Base-by-base conservation (phyloP, 1,140 invertebrate genomes). In the Lamellibrachia luymesi region DNA sequence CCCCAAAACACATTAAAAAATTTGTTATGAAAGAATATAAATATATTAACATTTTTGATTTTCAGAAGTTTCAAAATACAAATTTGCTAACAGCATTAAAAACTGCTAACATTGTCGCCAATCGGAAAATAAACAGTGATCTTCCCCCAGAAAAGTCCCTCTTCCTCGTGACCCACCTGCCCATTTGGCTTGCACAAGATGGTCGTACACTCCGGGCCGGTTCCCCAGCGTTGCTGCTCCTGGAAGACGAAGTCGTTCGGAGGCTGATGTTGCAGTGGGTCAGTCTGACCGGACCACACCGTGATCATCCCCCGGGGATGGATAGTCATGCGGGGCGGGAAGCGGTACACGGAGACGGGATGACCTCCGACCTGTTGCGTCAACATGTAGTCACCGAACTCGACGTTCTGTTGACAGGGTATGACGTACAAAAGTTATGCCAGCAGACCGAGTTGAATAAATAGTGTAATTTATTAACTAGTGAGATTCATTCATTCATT, bases 331-430 rank as follows among this genome's bases (percentile, higher is more conserved):
- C 95, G 93, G 17, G 95, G 94, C 50, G 96, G 96, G 93, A 96
- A 96, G 90, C 96, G 94, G 94, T 94, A 96, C 4, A 96, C 95
- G 38, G 96, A 95, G 13, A 96, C 95, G 38, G 96, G 96, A 92
- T 96, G 95, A 64, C 96, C 95, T 2, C 95, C 95, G 7, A 96
- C 95, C 93, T 96, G 95, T 93, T 96, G 96, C 93, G 96, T 95
- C 7, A 96, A 94, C 94, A 96, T 95, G 94, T 95, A 96, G 38
- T 95, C 95, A 50, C 96, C 95, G 93, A 96, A 94, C 90, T 96
- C 96, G 27, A 94, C 92, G 91, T 96, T 96, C 95, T 96, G 93
- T 7, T 8, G 17, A 51, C 22, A n/a, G 50, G 90, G 89, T 90
- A n/a, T 92, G 38, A 38, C 38, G 38, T 38, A 38, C 38, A 38